Base-by-base conservation (phyloP, 2,888 invertebrate species). In the Sympetrum striolatum region DNA sequence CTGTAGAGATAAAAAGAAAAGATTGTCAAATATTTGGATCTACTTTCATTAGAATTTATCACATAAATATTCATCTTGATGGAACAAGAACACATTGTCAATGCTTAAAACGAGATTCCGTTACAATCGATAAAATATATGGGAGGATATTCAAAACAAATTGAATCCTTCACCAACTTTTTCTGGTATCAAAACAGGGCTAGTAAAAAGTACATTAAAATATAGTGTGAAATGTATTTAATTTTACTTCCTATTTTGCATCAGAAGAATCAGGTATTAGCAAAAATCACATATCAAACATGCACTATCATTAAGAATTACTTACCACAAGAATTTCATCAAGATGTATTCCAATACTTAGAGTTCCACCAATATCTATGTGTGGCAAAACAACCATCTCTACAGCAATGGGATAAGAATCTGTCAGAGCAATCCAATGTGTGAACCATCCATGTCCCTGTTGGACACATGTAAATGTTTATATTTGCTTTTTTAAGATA, bases 331-430 rank as follows among this genome's bases (percentile, higher is more conserved):
- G 92, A 80, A 93, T 92, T 92, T 94, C 94, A 91, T 93, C 93
- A 80, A 94, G 92, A 92, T 93, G 93, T 90, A 94, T 92, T 64
- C 92, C 93, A 91, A 95, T 93, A 90, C 93, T 93, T 2, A 95
- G 93, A 6, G 94, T 94, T 64, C 95, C 95, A 37, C 95, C 95
- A 91, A 94, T 94, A 91, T 95, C 95, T 48, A 94, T 92, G 91
- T 94, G 93, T 15, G 94, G 94, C 64, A 94, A 91, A 91, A 94
- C 92, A 91, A 94, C 93, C 92, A 94, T 94, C 90, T 94, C 93
- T 3, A 93, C 93, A 79, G 94, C 93, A 53, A 94, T 93, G 22
- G 94, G 94, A 91, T 92, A 92, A 25, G 91, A 91, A 91, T 94
- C 94, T 2, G 93, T 93, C 60, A 95, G 92, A 64, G 93, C 93